Evolutionary conservation across 2,113 vertebrate species (phyloP).

Genomic region (Anoura caudifer): DNA sequence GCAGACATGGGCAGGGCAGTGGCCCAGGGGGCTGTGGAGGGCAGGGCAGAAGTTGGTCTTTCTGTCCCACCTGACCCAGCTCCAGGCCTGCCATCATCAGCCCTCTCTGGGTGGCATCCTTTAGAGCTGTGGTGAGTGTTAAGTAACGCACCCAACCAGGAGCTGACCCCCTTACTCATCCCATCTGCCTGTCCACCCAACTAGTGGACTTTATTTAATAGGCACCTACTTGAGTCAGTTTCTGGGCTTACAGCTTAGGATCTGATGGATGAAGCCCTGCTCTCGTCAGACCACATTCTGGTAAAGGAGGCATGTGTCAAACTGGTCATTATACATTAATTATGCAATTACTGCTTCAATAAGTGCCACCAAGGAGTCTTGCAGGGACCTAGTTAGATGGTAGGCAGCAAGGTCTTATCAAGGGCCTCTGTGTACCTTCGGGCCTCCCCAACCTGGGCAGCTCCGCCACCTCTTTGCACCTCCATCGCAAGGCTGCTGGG

Average conservation of each 20-base stretch:
- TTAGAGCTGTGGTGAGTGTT: not conserved
- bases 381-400: not conserved
- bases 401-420: not conserved
- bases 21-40: not conserved
- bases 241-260: not conserved
- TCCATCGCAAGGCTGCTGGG: not conserved
- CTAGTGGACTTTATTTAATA: not conserved
- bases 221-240: not conserved
- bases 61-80: not conserved
- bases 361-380: not conserved
- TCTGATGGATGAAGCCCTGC: not conserved
- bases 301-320: not conserved
- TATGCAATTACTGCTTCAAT: not conserved
- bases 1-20: not conserved
- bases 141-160: not conserved
- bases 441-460: not conserved
- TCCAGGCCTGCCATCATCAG: not conserved
- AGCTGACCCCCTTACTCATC: not conserved
- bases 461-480: not conserved
- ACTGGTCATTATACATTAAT: conserved; percentile 8
- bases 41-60: not conserved
- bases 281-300: not conserved
- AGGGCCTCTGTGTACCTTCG: not conserved
- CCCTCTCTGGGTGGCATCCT: not conserved
- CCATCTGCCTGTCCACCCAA: not conserved